phyloP scores from a whole-genome alignment of 2,113 vertebrate genomes.

The Dromaius novaehollandiae region DNA sequence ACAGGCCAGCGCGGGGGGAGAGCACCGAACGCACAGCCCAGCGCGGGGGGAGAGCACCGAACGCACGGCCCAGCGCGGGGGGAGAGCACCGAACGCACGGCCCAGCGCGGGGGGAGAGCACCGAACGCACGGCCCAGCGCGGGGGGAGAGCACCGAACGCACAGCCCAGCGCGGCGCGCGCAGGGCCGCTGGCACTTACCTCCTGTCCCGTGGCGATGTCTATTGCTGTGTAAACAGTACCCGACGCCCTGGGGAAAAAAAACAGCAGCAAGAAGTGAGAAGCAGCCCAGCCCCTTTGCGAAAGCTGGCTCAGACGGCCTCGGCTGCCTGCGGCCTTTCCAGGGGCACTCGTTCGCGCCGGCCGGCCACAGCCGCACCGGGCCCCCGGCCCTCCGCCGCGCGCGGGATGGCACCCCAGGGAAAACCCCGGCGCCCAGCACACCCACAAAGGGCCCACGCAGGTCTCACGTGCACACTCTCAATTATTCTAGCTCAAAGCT shows the following conservation, averaged over 20 bases:
- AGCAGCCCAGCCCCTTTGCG: background rate
- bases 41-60: background rate
- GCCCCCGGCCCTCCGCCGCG: too few species aligned
- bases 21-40: too few species aligned
- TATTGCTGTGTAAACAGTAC: slow-evolving; percentile 97
- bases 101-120: background rate
- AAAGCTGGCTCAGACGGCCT: background rate
- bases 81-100: background rate
- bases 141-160: background rate
- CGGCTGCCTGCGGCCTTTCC: too few species aligned
- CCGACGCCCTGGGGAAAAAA: slow-evolving; percentile 86
- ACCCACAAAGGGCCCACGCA: too few species aligned
- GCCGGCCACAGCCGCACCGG: too few species aligned
- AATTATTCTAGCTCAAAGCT: too few species aligned
- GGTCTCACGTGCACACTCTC: too few species aligned
- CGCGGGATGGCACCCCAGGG: too few species aligned
- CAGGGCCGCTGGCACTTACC: slow-evolving; percentile 69
- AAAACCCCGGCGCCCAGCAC: background rate
- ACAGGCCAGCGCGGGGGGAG: background rate
- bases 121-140: too few species aligned
- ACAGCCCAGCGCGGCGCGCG: too few species aligned
- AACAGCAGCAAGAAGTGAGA: background rate
- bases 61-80: too few species aligned
- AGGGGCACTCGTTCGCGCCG: too few species aligned
- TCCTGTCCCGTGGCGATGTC: slow-evolving; percentile 97